phyloP scores from a whole-genome alignment of 2,113 vertebrate species.

The Vanacampus margaritifer region DNA sequence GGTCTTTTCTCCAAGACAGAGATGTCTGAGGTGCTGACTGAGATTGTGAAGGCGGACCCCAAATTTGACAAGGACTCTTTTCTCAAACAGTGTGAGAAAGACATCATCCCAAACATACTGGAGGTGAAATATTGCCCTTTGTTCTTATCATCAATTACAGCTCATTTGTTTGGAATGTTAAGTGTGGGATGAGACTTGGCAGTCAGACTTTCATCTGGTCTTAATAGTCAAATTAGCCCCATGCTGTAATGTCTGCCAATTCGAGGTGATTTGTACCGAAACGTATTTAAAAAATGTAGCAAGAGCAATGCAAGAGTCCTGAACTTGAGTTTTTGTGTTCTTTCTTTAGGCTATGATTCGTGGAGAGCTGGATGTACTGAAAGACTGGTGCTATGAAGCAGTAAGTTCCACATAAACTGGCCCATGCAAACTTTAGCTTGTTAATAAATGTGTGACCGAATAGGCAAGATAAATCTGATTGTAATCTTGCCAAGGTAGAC shows the following conservation, averaged over 20 bases:
- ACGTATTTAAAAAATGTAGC: background rate
- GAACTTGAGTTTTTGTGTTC: slow-evolving; percentile 6
- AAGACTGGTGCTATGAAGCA: slow-evolving; percentile 97
- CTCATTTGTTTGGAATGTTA: background rate
- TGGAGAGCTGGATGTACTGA: slow-evolving; percentile 92
- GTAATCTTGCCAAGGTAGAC: background rate
- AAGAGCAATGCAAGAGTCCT: background rate
- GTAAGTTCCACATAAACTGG: slow-evolving; percentile 73
- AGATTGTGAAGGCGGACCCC: slow-evolving; percentile 86
- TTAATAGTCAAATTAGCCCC: background rate
- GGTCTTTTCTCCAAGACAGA: slow-evolving; percentile 91
- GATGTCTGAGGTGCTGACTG: slow-evolving; percentile 88
- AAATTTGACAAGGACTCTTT: slow-evolving; percentile 84
- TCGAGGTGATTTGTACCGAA: background rate
- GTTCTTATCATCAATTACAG: background rate
- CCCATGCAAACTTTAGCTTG: background rate
- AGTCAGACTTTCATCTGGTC: background rate
- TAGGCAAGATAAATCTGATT: background rate
- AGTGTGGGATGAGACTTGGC: background rate
- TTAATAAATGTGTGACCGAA: no score
- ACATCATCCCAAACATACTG: slow-evolving; percentile 90
- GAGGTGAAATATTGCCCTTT: slow-evolving; percentile 70
- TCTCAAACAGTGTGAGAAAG: slow-evolving; percentile 82
- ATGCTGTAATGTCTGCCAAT: background rate
- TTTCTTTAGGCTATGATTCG: slow-evolving; percentile 84